Evolutionary conservation across 2,113 vertebrate genomes (phyloP), one percentile per base, ranked within the genome.

Genomic region (Pelvicachromis taeniatus): DNA sequence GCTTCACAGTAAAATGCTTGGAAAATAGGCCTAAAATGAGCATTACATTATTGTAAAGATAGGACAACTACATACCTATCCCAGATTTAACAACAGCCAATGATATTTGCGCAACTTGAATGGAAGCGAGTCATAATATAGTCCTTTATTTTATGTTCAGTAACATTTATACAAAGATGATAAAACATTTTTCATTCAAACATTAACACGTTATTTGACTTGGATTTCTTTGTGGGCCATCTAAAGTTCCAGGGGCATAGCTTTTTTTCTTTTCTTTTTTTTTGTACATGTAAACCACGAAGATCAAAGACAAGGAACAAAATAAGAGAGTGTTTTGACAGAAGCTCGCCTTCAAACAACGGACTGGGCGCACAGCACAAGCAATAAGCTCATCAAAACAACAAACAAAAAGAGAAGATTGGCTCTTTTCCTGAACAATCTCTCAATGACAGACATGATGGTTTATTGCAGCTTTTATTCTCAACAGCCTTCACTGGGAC

Each of bases 401-500:
- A 81, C 85, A 90, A 80, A 79, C 53, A 78, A 35, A 42, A 78
- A n/a, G 58, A 75, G 65, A 83, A 26, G 63, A 87, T 75, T 88
- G 83, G 85, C 53, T 88, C 45, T 78, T 83, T 85, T 56, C 80
- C 77, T 85, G 45, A 65, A 88, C 85, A 82, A 78, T 87, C 58
- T 54, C 70, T 63, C 86, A 35, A 88, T 82, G 52, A 59, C 58
- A 68, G 48, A 35, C 84, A 45, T 23, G 80, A 81, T 78, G 54
- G 4, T 87, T 88, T 87, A 87, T 63, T 78, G 77, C 84, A 61
- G 84, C 38, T 75, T 90, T 89, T 84, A 85, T 90, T 85, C 78
- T 79, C 83, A 59, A 52, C 45, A 86, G 29, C 45, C 78, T 55
- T 83, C 80, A 68, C 50, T 86, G 85, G 89, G 88, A 77, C 50